Evolutionary conservation across 2,797 vertebrate genomes (phyloP).

Genomic region (Kryptolebias ocellatus): DNA sequence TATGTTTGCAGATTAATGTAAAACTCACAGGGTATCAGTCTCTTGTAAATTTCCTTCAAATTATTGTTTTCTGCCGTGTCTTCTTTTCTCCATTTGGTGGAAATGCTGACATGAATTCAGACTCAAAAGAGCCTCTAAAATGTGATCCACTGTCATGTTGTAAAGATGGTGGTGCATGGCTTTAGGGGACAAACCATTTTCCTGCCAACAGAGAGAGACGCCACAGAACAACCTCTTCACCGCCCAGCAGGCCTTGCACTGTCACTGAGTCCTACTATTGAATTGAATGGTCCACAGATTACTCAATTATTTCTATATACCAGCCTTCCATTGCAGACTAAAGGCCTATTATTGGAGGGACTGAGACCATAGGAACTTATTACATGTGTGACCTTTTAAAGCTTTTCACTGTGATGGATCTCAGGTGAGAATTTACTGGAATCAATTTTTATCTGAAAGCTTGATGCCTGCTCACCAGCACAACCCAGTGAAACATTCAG

Average conservation of each 20-base stretch:
- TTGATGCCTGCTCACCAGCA: slow-evolving; percentile 77
- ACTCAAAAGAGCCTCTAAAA: slow-evolving; percentile 72
- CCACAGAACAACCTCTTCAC: slow-evolving; percentile 71
- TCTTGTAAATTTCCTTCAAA: slow-evolving; percentile 8
- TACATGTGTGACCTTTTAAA: slow-evolving; percentile 90
- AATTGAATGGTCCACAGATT: slow-evolving; percentile 89
- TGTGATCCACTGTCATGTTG: slow-evolving; percentile 65
- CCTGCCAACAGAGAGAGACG: slow-evolving; percentile 71
- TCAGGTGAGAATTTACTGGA: slow-evolving; percentile 88
- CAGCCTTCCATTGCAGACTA: slow-evolving; percentile 85
- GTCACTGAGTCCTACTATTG: slow-evolving; percentile 79
- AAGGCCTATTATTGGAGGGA: slow-evolving; percentile 87
- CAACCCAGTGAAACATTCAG: slow-evolving; percentile 77
- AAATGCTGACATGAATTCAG: slow-evolving; percentile 60
- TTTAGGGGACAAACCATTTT: slow-evolving; percentile 77
- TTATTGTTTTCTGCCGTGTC: slow-evolving; percentile 44
- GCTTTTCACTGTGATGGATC: slow-evolving; percentile 86
- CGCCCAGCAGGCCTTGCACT: slow-evolving; percentile 75
- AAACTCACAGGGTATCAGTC: too few relatives aligned
- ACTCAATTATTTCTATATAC: slow-evolving; percentile 89
- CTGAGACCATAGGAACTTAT: slow-evolving; percentile 88
- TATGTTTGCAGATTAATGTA: too few relatives aligned
- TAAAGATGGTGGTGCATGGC: slow-evolving; percentile 66
- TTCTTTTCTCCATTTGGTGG: slow-evolving; percentile 54
- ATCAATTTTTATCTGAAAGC: slow-evolving; percentile 86